Conservation (phyloP, 2,113 vertebrate species). For the Anoplopoma fimbria region DNA sequence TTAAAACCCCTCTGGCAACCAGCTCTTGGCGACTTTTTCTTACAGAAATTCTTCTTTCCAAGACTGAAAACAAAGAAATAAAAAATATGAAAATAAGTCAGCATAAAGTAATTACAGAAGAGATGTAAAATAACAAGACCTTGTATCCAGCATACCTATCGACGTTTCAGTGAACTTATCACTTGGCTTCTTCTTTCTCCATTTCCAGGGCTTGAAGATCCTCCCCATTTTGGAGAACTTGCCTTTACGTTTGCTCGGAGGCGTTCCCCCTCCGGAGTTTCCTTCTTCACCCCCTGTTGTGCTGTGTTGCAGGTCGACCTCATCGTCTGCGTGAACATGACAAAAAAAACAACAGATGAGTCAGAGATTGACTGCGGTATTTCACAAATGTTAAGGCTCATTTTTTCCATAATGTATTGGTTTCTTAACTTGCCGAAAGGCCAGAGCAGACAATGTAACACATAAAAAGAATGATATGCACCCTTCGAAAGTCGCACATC, state of each 20-base stretch:
- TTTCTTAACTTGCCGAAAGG: background rate
- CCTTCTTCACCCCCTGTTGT: conserved; percentile 84
- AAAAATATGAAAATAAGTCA: background rate
- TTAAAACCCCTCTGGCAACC: conserved; percentile 92
- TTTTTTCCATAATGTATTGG: background rate
- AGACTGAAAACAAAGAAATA: conserved; percentile 82
- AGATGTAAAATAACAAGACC: fast-evolving
- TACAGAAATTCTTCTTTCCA: conserved; percentile 97
- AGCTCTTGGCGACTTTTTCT: conserved; percentile 94
- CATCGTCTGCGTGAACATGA: conserved; percentile 81
- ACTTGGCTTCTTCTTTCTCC: conserved; percentile 97
- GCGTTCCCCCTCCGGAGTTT: conserved; percentile 85
- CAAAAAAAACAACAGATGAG: background rate
- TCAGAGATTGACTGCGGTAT: background rate
- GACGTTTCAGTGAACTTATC: conserved; percentile 95
- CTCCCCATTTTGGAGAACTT: conserved; percentile 94
- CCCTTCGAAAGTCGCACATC: background rate
- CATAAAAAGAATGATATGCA: background rate
- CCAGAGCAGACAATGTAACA: background rate
- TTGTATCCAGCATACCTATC: conserved; percentile 84
- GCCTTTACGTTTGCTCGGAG: conserved; percentile 91
- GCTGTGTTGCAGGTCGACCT: conserved; percentile 82
- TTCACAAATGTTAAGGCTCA: background rate
- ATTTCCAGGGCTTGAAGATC: conserved; percentile 98
- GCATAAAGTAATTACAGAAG: background rate